Evolutionary conservation across 2,113 vertebrate species (phyloP).

Genomic region (Aspidoscelis tigris): DNA sequence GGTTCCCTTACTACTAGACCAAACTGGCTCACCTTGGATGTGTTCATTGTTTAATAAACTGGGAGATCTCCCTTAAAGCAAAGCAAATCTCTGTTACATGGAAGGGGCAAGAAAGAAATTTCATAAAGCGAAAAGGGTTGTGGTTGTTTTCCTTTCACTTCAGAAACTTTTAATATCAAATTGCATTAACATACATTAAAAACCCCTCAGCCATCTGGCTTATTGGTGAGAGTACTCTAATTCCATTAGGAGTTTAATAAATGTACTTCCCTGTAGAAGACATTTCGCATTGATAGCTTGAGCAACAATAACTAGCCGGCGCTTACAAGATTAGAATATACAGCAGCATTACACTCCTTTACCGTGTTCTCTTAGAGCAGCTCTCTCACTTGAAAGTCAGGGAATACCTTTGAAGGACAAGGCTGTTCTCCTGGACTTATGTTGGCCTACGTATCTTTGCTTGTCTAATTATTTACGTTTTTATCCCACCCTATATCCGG

Average conservation of each 20-base stretch:
- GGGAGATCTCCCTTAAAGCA: not conserved
- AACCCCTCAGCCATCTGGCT: slow-evolving; percentile 68
- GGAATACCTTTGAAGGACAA: slow-evolving; percentile 62
- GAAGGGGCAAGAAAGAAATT: slow-evolving; percentile 31
- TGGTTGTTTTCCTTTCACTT: slow-evolving; percentile 22
- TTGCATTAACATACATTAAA: slow-evolving; percentile 58
- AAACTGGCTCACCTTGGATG: no score
- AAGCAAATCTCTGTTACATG: not conserved
- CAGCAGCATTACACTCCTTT: slow-evolving; percentile 29
- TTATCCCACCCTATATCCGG: no score
- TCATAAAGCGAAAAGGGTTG: not conserved
- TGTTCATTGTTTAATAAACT: slow-evolving; percentile 52
- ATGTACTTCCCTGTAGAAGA: slow-evolving; percentile 72
- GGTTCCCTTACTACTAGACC: no score
- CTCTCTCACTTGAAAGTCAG: slow-evolving; percentile 47
- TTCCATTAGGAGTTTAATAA: slow-evolving; percentile 79
- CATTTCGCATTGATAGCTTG: slow-evolving; percentile 73
- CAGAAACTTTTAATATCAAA: slow-evolving; percentile 57
- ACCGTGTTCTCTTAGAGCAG: slow-evolving; percentile 17
- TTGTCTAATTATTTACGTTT: not conserved
- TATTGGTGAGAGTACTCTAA: slow-evolving; percentile 73
- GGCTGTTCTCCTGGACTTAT: no score
- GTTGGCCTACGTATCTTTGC: not conserved
- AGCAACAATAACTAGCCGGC: slow-evolving; percentile 56
- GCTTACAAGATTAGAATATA: slow-evolving; percentile 65